phyloP scores from a whole-genome alignment of 2,797 vertebrate species.

The Scleropages formosus region DNA sequence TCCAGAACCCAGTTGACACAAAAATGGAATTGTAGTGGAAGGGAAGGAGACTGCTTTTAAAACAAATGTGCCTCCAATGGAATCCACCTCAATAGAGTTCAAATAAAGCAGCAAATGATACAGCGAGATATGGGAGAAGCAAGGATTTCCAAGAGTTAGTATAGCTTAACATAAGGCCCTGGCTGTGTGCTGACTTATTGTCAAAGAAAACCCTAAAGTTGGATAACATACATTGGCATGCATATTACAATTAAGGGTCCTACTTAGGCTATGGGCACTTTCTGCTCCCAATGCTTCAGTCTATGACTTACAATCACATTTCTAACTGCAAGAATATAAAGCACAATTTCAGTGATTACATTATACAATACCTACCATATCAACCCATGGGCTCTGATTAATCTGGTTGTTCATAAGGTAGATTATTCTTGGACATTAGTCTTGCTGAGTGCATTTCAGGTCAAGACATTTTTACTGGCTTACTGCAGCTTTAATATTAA shows the following conservation, averaged over 20 bases:
- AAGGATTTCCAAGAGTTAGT: background rate
- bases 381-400: background rate
- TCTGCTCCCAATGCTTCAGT: background rate
- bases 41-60: constrained; percentile 33
- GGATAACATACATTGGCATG: too few species aligned
- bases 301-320: constrained; percentile 2
- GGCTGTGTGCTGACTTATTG: too few species aligned
- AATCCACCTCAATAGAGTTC: constrained; percentile 43
- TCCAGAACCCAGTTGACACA: background rate
- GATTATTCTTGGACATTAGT: background rate
- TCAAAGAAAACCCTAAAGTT: too few species aligned
- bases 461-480: background rate
- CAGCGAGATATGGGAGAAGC: background rate
- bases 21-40: background rate
- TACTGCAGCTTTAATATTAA: constrained; percentile 12
- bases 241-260: too few species aligned
- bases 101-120: constrained; percentile 18
- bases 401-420: constrained; percentile 5
- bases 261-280: too few species aligned
- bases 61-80: constrained; percentile 46
- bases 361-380: background rate
- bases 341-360: background rate
- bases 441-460: background rate
- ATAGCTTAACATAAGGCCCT: background rate
- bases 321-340: background rate